phyloP scores from a whole-genome alignment of 2,797 vertebrate species.

The Rhynchonycteris naso region DNA sequence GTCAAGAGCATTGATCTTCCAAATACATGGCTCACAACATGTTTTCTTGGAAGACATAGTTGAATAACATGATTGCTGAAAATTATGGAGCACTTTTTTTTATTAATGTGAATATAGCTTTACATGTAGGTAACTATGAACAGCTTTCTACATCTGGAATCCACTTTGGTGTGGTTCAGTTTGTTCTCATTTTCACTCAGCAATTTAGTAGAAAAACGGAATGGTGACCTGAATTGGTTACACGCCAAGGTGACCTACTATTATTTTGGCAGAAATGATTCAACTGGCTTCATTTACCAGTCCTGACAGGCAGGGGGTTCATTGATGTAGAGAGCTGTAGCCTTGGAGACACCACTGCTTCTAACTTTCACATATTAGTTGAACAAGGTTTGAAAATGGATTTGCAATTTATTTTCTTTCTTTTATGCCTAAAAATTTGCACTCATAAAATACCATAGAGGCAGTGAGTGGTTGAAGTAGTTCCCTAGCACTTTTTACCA shows the following conservation, averaged over 20 bases:
- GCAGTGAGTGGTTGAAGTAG: not conserved
- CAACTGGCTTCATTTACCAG: not conserved
- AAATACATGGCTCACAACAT: not conserved
- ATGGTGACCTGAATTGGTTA: constrained; percentile 5
- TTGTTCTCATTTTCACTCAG: constrained; percentile 33
- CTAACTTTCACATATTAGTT: not conserved
- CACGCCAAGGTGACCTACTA: constrained; percentile 11
- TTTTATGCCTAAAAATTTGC: not conserved
- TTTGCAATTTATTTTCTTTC: constrained; percentile 16
- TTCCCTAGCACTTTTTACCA: not conserved
- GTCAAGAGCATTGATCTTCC: constrained; percentile 7
- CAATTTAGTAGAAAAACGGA: constrained; percentile 28
- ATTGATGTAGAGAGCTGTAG: not conserved
- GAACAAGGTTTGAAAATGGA: constrained; percentile 39
- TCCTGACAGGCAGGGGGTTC: not conserved
- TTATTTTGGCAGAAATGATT: not conserved
- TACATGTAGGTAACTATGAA: not conserved
- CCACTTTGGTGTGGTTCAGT: not conserved
- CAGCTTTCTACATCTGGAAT: not conserved
- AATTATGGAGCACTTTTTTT: constrained; percentile 11
- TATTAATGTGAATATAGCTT: constrained; percentile 51
- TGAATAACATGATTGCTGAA: not conserved
- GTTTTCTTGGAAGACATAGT: constrained; percentile 19
- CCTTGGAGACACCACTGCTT: not conserved
- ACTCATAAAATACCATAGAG: not conserved